phyloP scores from a whole-genome alignment of 2,888 invertebrate species.

The Eretmocerus hayati region DNA sequence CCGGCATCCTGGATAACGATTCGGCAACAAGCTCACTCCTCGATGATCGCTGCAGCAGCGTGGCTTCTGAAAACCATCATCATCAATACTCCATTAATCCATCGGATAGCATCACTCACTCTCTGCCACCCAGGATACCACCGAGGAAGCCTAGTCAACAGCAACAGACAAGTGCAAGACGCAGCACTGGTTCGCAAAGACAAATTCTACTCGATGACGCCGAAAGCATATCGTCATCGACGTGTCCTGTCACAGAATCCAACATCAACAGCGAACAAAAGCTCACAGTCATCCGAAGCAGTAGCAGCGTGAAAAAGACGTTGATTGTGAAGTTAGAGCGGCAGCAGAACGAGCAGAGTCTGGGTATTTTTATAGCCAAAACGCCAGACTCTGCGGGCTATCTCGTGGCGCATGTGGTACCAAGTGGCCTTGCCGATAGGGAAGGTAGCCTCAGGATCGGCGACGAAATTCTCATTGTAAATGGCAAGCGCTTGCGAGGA shows the following conservation, averaged over 20 bases:
- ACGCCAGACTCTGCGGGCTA: conserved; percentile 54
- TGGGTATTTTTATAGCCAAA: conserved; percentile 68
- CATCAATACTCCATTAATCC: no score
- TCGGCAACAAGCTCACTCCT: conserved; percentile 63
- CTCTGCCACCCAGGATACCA: conserved; percentile 36
- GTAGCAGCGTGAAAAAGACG: conserved; percentile 37
- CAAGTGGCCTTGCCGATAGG: conserved; percentile 63
- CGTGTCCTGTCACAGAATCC: neutral
- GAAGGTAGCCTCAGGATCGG: conserved; percentile 62
- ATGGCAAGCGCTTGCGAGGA: conserved; percentile 62
- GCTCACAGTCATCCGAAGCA: conserved; percentile 21
- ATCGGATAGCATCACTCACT: conserved; percentile 3
- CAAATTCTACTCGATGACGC: conserved; percentile 14
- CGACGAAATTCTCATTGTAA: conserved; percentile 67
- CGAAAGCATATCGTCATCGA: neutral
- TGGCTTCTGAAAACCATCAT: conserved; percentile 29
- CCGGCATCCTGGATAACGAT: conserved; percentile 68
- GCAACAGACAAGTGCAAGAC: conserved; percentile 3
- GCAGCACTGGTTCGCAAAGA: conserved; percentile 13
- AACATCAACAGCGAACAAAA: neutral
- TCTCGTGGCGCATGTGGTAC: conserved; percentile 64
- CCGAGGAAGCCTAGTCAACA: conserved; percentile 34
- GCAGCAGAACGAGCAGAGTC: conserved; percentile 55
- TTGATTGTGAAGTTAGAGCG: conserved; percentile 53
- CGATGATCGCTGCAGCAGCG: conserved; percentile 41